phyloP scores from a whole-genome alignment of 2,888 invertebrate genomes.

The Brachycybe producta region DNA sequence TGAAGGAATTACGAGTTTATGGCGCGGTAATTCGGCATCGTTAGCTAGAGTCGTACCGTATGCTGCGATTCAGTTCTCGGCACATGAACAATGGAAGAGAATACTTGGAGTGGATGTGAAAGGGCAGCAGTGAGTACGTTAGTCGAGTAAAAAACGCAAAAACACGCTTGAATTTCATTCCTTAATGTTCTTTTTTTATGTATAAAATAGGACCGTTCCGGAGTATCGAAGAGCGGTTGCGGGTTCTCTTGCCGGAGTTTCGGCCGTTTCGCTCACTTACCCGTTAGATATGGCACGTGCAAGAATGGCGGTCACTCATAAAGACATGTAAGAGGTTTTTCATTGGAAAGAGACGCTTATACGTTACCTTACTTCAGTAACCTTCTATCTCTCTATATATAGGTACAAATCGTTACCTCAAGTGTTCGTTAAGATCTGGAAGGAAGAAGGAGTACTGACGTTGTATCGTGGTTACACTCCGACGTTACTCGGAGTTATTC shows the following conservation, averaged over 20 bases:
- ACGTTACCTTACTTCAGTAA: neutral
- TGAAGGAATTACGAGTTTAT: conserved; percentile 72
- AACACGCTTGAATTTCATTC: neutral
- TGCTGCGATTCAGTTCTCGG: conserved; percentile 92
- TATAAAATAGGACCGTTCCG: neutral
- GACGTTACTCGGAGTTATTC: conserved; percentile 84
- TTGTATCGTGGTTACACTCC: conserved; percentile 79
- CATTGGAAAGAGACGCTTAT: neutral
- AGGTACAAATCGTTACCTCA: conserved; percentile 36
- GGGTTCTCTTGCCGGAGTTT: conserved; percentile 88
- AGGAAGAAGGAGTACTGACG: conserved; percentile 59
- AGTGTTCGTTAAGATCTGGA: conserved; percentile 49
- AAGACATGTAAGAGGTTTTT: conserved; percentile 52
- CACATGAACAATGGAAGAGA: conserved; percentile 93
- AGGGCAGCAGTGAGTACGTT: conserved; percentile 12
- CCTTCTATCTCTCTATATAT: conserved; percentile 23
- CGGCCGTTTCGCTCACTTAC: conserved; percentile 87
- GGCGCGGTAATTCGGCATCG: conserved; percentile 97
- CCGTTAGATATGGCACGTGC: conserved; percentile 94
- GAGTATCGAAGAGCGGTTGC: conserved; percentile 57
- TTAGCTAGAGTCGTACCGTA: conserved; percentile 95
- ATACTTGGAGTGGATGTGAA: conserved; percentile 51
- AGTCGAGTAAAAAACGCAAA: neutral
- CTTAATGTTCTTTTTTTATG: conserved; percentile 14
- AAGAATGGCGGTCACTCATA: conserved; percentile 87